phyloP scores from a whole-genome alignment of 2,113 vertebrate genomes.

The Salvator merianae region DNA sequence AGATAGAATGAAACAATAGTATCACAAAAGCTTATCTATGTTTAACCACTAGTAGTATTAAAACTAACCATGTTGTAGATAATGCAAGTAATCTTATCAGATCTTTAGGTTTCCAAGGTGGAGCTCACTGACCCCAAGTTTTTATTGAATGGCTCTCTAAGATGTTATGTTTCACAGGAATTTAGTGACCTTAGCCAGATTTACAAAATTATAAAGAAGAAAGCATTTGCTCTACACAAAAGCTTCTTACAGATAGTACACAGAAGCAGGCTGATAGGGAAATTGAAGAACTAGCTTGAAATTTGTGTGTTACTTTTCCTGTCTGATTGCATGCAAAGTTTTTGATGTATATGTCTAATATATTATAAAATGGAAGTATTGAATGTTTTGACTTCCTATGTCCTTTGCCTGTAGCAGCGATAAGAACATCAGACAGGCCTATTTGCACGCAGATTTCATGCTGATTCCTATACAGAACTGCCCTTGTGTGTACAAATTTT shows the following conservation, averaged over 20 bases:
- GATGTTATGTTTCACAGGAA: constrained; percentile 36
- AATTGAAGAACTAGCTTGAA: background rate
- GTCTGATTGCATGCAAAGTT: background rate
- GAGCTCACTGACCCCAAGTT: background rate
- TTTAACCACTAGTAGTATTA: constrained; percentile 64
- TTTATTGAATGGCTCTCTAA: constrained; percentile 27
- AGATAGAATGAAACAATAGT: constrained; percentile 65
- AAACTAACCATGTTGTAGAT: constrained; percentile 67
- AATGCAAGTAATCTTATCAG: constrained; percentile 60
- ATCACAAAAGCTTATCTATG: constrained; percentile 61
- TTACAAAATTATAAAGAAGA: constrained; percentile 49
- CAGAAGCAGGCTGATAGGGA: background rate
- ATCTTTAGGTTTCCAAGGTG: constrained; percentile 13
- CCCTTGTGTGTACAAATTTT: background rate
- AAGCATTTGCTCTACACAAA: constrained; percentile 48
- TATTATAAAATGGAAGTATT: background rate
- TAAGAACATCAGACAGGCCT: background rate
- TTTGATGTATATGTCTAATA: background rate
- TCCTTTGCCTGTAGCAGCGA: background rate
- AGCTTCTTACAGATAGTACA: constrained; percentile 38
- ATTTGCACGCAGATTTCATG: background rate
- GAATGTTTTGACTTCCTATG: background rate
- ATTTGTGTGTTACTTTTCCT: background rate
- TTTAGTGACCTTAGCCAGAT: constrained; percentile 40
- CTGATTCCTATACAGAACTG: background rate